phyloP scores from a whole-genome alignment of 2,113 vertebrate species.

The Tachycineta bicolor region DNA sequence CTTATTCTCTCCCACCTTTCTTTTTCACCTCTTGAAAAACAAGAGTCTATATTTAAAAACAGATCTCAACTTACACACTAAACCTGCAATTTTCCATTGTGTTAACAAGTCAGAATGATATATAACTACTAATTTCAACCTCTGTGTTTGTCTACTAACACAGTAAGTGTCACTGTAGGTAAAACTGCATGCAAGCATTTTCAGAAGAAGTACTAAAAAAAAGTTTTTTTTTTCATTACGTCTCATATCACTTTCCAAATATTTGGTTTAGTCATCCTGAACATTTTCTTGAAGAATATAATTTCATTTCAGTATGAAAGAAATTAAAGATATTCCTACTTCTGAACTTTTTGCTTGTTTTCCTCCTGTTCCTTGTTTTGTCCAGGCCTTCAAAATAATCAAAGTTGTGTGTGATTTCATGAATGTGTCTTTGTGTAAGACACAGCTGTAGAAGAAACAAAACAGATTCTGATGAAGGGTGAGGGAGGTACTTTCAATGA shows the following conservation, averaged over 20 bases:
- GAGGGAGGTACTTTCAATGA: neutral
- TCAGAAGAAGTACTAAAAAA: neutral
- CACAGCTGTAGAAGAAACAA: constrained; percentile 54
- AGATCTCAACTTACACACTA: neutral
- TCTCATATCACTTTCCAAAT: neutral
- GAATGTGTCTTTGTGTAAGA: constrained; percentile 13
- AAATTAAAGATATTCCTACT: neutral
- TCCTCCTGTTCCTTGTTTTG: neutral
- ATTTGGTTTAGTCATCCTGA: neutral
- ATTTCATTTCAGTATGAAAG: neutral
- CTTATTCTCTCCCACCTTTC: neutral
- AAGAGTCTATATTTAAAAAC: neutral
- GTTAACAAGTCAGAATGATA: neutral
- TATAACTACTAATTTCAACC: neutral
- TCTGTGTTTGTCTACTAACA: neutral
- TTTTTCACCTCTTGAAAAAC: neutral
- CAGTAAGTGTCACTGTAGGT: neutral
- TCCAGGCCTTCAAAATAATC: neutral
- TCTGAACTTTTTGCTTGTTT: neutral
- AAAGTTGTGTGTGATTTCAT: neutral
- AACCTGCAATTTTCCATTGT: neutral
- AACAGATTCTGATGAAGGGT: neutral
- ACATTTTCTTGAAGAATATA: neutral
- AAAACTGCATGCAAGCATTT: neutral
- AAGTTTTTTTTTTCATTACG: neutral